Evolutionary conservation across 2,113 vertebrate species (phyloP).

Genomic region (Cyphomyrus plagiostoma): DNA sequence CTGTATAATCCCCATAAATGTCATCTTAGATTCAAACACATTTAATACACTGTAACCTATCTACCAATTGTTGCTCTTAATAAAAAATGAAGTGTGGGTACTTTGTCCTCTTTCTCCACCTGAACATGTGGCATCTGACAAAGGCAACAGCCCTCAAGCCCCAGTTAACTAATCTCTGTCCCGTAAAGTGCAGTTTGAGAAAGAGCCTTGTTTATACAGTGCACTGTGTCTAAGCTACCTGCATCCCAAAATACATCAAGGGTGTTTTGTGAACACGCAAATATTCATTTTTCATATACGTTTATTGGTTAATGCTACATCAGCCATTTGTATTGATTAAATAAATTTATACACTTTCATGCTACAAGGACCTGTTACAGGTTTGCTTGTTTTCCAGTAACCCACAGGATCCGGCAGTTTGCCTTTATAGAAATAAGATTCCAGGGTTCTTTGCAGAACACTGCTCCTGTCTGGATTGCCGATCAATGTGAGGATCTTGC

Average conservation of each 20-base stretch:
- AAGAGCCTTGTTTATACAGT: background rate
- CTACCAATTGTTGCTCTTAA: background rate
- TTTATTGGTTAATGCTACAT: background rate
- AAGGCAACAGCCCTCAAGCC: background rate
- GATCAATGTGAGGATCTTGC: background rate
- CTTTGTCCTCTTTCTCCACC: background rate
- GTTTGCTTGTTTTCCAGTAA: background rate
- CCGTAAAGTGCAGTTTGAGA: background rate
- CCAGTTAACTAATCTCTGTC: background rate
- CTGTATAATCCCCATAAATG: background rate
- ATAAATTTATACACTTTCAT: background rate
- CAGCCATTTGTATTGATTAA: background rate
- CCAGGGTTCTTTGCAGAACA: conserved; percentile 59
- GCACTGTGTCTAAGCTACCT: background rate
- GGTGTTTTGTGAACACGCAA: background rate
- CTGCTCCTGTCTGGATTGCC: background rate
- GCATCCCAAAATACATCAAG: background rate
- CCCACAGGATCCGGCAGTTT: conserved; percentile 62
- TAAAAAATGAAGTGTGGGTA: background rate
- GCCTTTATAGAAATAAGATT: conserved; percentile 68
- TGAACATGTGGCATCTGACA: background rate
- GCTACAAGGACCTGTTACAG: background rate
- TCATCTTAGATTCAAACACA: background rate
- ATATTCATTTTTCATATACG: background rate
- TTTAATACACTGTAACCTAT: background rate